These are phyloP conservation scores for Leguminivora glycinivorella DNA, from an alignment of 1,140 invertebrate species.

Conservation along the genomic window DNA sequence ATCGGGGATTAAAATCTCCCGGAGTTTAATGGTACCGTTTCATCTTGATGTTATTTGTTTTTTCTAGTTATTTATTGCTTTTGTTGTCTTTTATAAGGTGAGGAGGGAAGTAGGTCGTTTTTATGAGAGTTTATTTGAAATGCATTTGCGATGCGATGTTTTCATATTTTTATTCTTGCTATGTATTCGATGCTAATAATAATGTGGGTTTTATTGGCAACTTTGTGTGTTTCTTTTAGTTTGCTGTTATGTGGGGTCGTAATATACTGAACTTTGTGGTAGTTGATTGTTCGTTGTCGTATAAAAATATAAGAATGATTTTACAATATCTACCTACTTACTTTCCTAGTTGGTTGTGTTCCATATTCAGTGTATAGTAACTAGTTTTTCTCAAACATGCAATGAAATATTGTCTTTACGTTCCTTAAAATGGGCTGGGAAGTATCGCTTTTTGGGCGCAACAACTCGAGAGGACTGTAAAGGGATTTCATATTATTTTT, in stretches of 20 bases:
- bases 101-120: not conserved
- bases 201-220: not conserved
- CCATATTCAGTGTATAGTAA: too few species aligned
- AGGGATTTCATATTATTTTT: too few species aligned
- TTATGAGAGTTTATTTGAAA: not conserved
- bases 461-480: too few species aligned
- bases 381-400: too few species aligned
- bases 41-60: conserved; percentile 17
- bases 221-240: not conserved
- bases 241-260: not conserved
- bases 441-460: too few species aligned
- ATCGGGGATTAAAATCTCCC: conserved; percentile 6
- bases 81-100: conserved; percentile 18
- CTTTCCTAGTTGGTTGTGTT: too few species aligned
- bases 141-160: conserved; percentile 11
- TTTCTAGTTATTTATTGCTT: conserved; percentile 7
- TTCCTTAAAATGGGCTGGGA: too few species aligned
- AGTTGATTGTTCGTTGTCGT: too few species aligned
- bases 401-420: too few species aligned
- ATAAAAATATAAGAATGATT: too few species aligned
- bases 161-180: not conserved
- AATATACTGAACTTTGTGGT: not conserved
- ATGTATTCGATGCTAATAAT: not conserved
- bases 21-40: conserved; percentile 4
- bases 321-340: too few species aligned